Evolutionary conservation across 2,113 vertebrate species (phyloP).

Genomic region (Aspidoscelis tigris): DNA sequence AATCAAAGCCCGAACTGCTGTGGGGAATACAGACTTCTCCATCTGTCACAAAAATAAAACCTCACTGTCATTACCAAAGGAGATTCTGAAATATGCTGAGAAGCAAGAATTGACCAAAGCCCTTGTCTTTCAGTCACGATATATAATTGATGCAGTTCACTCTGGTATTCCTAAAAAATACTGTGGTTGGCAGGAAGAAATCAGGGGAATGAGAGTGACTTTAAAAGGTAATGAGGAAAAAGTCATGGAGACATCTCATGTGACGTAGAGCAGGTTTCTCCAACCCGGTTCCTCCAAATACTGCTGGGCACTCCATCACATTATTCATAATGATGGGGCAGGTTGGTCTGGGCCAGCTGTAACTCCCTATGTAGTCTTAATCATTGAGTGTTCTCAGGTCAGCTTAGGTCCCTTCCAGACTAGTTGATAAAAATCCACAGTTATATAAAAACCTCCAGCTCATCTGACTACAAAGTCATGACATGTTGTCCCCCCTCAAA

Average conservation of each 20-base stretch:
- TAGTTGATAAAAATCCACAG: no score
- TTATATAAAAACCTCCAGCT: no score
- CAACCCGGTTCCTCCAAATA: no score
- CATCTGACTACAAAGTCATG: no score
- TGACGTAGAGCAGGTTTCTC: neutral
- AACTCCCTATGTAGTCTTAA: neutral
- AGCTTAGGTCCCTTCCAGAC: neutral
- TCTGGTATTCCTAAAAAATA: neutral
- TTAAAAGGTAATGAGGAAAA: conserved; percentile 30
- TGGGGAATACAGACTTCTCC: conserved; percentile 59
- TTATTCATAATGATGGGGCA: neutral
- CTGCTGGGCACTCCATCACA: no score
- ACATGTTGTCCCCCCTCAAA: no score
- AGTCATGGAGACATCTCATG: neutral
- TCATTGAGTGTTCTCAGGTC: neutral
- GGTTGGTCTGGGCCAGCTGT: neutral
- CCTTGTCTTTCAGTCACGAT: conserved; percentile 47
- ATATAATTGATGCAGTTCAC: conserved; percentile 31
- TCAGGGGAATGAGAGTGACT: neutral
- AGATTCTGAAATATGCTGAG: conserved; percentile 58
- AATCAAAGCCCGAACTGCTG: conserved; percentile 55
- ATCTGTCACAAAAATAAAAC: conserved; percentile 64
- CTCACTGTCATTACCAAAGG: conserved; percentile 47
- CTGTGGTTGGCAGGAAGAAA: neutral
- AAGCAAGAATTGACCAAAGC: conserved; percentile 32